Conservation (phyloP, 2,113 vertebrate genomes). For the Oceanites oceanicus region DNA sequence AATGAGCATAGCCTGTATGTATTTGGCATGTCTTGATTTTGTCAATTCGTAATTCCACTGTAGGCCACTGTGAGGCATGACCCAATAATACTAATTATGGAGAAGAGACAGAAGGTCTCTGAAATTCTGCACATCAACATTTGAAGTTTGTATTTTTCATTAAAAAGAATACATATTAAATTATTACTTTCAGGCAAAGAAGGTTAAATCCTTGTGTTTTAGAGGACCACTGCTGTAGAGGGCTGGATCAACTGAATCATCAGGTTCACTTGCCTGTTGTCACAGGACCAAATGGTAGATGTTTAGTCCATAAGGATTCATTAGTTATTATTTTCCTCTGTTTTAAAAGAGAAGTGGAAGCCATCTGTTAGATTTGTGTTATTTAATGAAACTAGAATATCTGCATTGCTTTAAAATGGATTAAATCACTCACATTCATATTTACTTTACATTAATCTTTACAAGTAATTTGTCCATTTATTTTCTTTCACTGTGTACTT, state of each 20-base stretch:
- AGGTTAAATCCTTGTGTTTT: background rate
- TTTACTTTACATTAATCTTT: background rate
- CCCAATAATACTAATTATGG: background rate
- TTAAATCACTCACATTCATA: background rate
- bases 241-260: background rate
- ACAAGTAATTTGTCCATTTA: background rate
- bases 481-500: background rate
- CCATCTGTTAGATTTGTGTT: background rate
- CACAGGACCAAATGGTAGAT: background rate
- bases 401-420: background rate
- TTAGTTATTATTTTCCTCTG: background rate
- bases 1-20: rapidly evolving
- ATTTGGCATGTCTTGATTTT: background rate
- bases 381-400: background rate
- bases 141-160: background rate
- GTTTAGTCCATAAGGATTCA: background rate
- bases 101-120: background rate
- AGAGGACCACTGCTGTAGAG: background rate
- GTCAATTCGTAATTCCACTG: background rate
- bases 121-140: background rate
- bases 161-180: background rate
- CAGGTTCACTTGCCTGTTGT: background rate
- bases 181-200: background rate
- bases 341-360: background rate
- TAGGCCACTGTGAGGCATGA: background rate